These are phyloP conservation scores for Cynodonichthys magdalenae DNA, from an alignment of 2,797 vertebrate genomes.

Conservation along the genomic window DNA sequence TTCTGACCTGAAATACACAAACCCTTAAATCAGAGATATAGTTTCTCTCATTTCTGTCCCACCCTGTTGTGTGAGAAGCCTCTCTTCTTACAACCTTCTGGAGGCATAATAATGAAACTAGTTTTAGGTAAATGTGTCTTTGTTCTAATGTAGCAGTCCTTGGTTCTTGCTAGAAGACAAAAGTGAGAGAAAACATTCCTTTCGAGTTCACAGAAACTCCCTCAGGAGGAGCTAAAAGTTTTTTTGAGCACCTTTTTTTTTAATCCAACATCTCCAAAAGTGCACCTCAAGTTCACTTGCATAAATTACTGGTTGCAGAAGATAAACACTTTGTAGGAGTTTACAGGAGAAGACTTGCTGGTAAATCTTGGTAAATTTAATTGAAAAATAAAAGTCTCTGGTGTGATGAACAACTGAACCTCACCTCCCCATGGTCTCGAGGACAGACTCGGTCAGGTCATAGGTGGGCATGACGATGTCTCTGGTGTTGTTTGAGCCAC, in stretches of 20 bases:
- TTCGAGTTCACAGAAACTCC: not conserved
- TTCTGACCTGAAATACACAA: not conserved
- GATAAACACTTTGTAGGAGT: not conserved
- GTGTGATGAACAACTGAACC: not conserved
- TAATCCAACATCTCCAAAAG: not conserved
- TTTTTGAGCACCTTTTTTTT: not conserved
- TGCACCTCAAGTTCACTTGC: slow-evolving; percentile 3
- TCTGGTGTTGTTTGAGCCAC: slow-evolving; percentile 92
- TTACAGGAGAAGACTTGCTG: not conserved
- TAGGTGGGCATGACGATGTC: slow-evolving; percentile 99
- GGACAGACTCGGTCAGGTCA: slow-evolving; percentile 94
- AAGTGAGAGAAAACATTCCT: not conserved
- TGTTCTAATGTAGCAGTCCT: not conserved
- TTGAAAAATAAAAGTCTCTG: not conserved
- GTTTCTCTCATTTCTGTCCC: not conserved
- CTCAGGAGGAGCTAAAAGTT: not conserved
- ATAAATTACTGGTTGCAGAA: not conserved
- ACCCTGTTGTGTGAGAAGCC: not conserved
- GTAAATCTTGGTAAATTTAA: not conserved
- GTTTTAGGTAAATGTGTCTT: not conserved
- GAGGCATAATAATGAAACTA: not conserved
- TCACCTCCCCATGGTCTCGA: slow-evolving; percentile 96
- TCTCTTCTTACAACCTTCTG: not conserved
- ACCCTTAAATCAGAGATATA: not conserved
- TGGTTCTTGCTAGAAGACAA: not conserved